Base-by-base conservation (phyloP, 1,140 invertebrate genomes). In the Phocides pigmalion region DNA sequence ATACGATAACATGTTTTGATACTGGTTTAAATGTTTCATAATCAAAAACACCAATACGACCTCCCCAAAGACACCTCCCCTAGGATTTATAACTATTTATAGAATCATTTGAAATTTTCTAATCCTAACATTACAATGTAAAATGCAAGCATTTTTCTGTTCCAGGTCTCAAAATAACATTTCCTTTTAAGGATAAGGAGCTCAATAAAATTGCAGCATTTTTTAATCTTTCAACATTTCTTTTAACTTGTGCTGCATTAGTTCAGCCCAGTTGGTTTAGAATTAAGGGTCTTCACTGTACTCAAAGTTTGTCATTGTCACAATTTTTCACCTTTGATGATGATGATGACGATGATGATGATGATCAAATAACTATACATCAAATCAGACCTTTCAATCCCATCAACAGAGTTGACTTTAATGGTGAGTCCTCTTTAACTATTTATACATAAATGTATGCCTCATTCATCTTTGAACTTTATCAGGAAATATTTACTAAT, bases 191-290 rank as follows among this genome's bases (percentile, higher is more conserved):
- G 67, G 88, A 90, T 58, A 89, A 88, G 37, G 92, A 93, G 59
- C 70, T 91, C 9, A 93, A 93, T 63, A 92, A 91, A 72, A 90
- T 93, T 44, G 92, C 92, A 9, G 92, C 92, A 35, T 89, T 93
- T 65, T 93, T 93, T 59, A 93, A 93, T 76, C 67, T 91, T 51
- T 72, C 81, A 0, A 92, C 92, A 44, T 92, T 93, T 62, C 68
- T 93, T 32, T 65, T 93, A 59, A 91, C 92, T 3, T 93, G 92
- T 68, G 89, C 89, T 42, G 92, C 93, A 5, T 68, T 93, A 22
- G 89, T 93, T 6, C 92, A 93, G 62, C 87, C 93, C 3, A 89
- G 88, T 63, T 93, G 93, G 93, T 93, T 93, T 63, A 81, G 83
- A 19, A 85, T 93, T 16, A 90, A 88, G 68, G 92, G 92, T 0